These are phyloP conservation scores for Scatophagus argus DNA, from an alignment of 2,113 vertebrate species.

Conservation along the genomic window DNA sequence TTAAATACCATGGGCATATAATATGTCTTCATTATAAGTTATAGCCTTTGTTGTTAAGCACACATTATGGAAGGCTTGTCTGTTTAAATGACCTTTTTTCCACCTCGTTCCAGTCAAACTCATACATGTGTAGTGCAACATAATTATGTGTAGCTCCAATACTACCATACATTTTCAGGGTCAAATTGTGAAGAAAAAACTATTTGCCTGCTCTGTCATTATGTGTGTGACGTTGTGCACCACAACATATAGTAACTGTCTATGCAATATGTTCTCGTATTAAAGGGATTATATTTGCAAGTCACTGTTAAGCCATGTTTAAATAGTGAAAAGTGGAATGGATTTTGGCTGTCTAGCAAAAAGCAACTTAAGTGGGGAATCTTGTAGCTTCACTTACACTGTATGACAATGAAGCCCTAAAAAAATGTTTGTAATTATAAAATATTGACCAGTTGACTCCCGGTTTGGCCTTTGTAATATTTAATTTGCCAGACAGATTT, in stretches of 20 bases:
- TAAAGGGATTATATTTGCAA: constrained; percentile 30
- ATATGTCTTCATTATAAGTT: too few relatives aligned
- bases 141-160: not conserved
- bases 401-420: not conserved
- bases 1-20: not conserved
- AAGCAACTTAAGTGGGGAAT: not conserved
- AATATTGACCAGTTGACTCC: not conserved
- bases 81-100: not conserved
- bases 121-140: not conserved
- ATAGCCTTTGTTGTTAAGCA: not conserved
- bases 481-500: constrained; percentile 13
- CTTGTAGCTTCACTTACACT: not conserved
- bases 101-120: not conserved
- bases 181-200: not conserved
- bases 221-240: not conserved
- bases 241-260: not conserved
- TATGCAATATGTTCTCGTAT: constrained; percentile 15
- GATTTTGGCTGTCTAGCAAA: constrained; percentile 30
- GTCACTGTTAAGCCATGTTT: constrained; percentile 26
- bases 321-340: not conserved
- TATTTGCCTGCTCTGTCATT: constrained; percentile 8
- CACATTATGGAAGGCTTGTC: not conserved
- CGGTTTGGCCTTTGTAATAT: constrained; percentile 4
- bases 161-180: not conserved
- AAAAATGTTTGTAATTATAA: not conserved